These are phyloP conservation scores for Nesoenas mayeri DNA, from an alignment of 2,113 vertebrate genomes.

Conservation along the genomic window DNA sequence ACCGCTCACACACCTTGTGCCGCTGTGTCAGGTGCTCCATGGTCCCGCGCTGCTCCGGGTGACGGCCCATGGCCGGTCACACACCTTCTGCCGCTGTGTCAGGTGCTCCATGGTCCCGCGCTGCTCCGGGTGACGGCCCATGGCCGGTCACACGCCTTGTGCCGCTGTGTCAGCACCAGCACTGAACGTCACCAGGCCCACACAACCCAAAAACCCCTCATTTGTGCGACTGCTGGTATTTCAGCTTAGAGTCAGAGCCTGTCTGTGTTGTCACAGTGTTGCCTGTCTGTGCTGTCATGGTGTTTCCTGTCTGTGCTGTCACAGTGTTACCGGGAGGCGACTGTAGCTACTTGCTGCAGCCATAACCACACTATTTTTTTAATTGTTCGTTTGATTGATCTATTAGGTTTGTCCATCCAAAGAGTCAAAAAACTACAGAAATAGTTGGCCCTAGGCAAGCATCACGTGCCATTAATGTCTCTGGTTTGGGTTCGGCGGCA, in stretches of 20 bases:
- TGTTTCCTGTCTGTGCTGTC: background rate
- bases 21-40: background rate
- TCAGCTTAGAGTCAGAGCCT: background rate
- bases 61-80: fast-evolving
- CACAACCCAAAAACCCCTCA: background rate
- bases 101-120: background rate
- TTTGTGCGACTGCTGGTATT: background rate
- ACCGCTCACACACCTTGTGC: fast-evolving
- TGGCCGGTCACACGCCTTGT: fast-evolving
- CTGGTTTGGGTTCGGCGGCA: background rate
- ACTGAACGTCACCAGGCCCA: background rate
- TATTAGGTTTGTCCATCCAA: background rate
- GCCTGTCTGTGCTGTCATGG: background rate
- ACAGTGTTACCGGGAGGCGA: background rate
- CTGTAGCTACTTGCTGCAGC: background rate
- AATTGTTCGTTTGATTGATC: background rate
- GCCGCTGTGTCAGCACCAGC: background rate
- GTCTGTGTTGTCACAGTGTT: background rate
- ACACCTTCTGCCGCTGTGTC: background rate
- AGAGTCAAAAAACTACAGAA: background rate
- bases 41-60: no score
- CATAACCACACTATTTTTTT: fast-evolving
- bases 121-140: background rate
- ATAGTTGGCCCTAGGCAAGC: background rate
- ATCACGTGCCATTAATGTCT: background rate